Base-by-base conservation (phyloP, 1,140 invertebrate genomes). In the Lineus longissimus region DNA sequence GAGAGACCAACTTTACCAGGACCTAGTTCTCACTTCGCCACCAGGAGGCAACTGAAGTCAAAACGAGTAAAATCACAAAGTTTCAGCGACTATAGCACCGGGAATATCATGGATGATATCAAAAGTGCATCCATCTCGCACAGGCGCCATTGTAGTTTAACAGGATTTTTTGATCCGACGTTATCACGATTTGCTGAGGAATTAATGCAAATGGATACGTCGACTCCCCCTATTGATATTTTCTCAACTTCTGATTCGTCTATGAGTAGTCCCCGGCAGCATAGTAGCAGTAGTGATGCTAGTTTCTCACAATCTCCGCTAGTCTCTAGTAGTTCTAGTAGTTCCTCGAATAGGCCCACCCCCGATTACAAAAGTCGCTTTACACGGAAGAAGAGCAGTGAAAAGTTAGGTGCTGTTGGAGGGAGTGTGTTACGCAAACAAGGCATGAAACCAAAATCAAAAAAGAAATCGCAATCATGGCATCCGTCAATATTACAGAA, bases 181-280 rank as follows among this genome's bases (percentile, higher is more conserved):
- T 59, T 75, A 9, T 75, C 73, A 9, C 65, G 67, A 55, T 76
- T 76, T 71, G 74, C 74, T 19, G 72, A 76, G 62, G 70, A 76
- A 61, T 55, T 76, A 31, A 74, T 74, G 68, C 72, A 68, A 23
- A 68, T 67, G 11, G 71, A 76, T 33, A 70, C 70, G 17, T 71
- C 69, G 9, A 64, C 70, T 40, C 74, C 72, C 15, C 64, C 71
- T 33, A 47, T 76, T 2, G 55, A 69, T 13, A 59, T 72, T 13
- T 62, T 73, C 15, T 36, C 33, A 36, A 36, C 33, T 7, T 36
- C 33, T 7, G 33, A 36, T 36, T 36, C 33, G 33, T 61, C 62
- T 13, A 67, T 64, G 11, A 64, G 61, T 54, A 67, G 67, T 23
- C 73, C 73, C n/a, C 55, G 66, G 17, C 64, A 62, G 11, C 74